phyloP scores from a whole-genome alignment of 2,888 invertebrate species.

The Melangyna quadrimaculata region DNA sequence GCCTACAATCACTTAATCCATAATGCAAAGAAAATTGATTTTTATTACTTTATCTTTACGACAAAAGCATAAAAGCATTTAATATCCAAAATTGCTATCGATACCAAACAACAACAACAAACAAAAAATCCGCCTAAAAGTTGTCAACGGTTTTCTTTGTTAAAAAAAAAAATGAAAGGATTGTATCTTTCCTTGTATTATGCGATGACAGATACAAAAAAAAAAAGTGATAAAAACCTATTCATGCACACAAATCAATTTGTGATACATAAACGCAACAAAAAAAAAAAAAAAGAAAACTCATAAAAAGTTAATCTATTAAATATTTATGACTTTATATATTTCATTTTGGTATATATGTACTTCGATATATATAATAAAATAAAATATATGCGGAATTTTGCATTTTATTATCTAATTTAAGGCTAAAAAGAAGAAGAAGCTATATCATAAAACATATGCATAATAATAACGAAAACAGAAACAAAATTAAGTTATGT shows the following conservation, averaged over 20 bases:
- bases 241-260: conserved; percentile 59
- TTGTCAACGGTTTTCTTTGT: conserved; percentile 11
- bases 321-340: conserved; percentile 66
- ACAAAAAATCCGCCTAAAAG: neutral
- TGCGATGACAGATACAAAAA: too few relatives aligned
- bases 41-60: conserved; percentile 48
- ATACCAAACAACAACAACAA: neutral
- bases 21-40: neutral
- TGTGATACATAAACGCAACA: conserved; percentile 48
- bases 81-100: neutral
- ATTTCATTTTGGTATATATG: conserved; percentile 6
- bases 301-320: conserved; percentile 54
- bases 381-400: conserved; percentile 16
- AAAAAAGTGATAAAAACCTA: conserved; percentile 48
- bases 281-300: neutral
- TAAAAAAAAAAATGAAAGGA: conserved; percentile 22
- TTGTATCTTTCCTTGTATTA: conserved; percentile 37
- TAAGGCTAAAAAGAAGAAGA: neutral
- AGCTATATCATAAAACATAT: neutral
- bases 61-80: conserved; percentile 21
- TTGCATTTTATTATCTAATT: conserved; percentile 15
- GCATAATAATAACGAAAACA: neutral
- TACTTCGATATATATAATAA: neutral
- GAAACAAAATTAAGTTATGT: neutral
- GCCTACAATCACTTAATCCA: neutral